Base-by-base conservation (phyloP, 2,888 invertebrate species). In the Uropetala carovei region DNA sequence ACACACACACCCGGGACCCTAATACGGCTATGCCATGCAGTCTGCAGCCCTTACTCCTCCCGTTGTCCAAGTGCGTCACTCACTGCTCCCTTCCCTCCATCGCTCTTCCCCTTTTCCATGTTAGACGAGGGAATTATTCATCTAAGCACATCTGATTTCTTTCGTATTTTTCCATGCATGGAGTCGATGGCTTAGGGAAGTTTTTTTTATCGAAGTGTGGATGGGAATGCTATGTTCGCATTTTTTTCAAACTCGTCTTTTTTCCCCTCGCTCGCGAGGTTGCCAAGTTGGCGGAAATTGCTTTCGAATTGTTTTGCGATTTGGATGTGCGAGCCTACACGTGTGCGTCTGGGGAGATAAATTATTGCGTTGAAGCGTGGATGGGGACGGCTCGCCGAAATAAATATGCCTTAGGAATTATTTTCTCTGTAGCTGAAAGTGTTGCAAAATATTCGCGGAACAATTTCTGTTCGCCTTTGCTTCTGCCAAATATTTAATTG, bases 261-360 rank as follows among this genome's bases (percentile, higher is more conserved):
- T n/a, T 68, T 75, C 22, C 3, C 43, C 43, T 27, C 22, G 22
- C 27, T 27, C 22, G 75, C 75, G 75, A 27, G 22, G 27, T 75
- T 75, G 75, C 75, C 75, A 75, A 75, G 75, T 27, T 22, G 75
- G 13, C 75, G 75, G 75, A 27, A 75, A 75, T 75, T 75, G 27
- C 27, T 75, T 75, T 75, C 75, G 75, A 75, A 75, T 75, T 75
- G 75, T 75, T 75, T 75, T 27, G 75, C 68, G 68, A 68, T n/a
- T 18, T 68, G 68, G 68, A 68, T n/a, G 68, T 18, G 68, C 75
- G 75, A 27, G 27, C 75, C 22, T 13, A 75, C 75, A 75, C 75
- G 75, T 75, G 75, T 75, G 75, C 68, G n/a, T 16, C 64, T 64
- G 64, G 8, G 75, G 75, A 75, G 75, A 75, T 75, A 75, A 75